Evolutionary conservation across 23 tunicate genomes (phyloP).

Genomic region (Ascidia mentula): DNA sequence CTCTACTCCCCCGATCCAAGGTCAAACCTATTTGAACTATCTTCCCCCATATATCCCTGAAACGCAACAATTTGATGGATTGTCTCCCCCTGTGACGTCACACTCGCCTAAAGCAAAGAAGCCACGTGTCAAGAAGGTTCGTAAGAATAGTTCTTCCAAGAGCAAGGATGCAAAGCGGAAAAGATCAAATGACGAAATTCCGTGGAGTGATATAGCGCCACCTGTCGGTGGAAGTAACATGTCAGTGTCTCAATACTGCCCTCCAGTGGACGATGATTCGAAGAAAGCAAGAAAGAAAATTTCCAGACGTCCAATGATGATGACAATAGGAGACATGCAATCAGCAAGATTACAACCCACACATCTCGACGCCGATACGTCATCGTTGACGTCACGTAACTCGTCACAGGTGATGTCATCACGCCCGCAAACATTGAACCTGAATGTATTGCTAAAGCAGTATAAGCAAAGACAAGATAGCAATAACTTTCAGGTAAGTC

Average conservation of each 20-base stretch:
- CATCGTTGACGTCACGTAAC: neutral
- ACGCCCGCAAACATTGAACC: constrained; percentile 29
- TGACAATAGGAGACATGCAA: constrained; percentile 51
- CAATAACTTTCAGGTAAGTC: neutral
- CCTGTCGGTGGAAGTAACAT: neutral
- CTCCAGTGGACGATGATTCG: neutral
- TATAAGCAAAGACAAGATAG: neutral
- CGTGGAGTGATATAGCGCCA: constrained; percentile 16
- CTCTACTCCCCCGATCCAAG: neutral
- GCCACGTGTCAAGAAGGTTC: neutral
- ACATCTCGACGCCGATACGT: constrained; percentile 14
- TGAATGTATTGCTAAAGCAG: constrained; percentile 28
- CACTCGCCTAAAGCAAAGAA: neutral
- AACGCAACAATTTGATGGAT: neutral
- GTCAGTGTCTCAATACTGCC: constrained; percentile 5
- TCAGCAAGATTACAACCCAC: constrained; percentile 50
- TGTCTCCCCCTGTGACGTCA: constrained; percentile 2
- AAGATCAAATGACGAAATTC: constrained; percentile 5
- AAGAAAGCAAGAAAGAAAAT: neutral
- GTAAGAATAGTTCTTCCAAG: neutral
- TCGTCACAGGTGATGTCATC: neutral
- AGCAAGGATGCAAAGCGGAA: neutral
- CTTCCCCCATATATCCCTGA: neutral
- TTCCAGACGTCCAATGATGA: constrained; percentile 26
- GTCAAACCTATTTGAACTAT: neutral